Percentiles rank a stretch among this genome's conserved stretches.
Evolutionary conservation across 2,888 invertebrate genomes (phyloP).

Genomic region (Therioaphis trifolii): DNA sequence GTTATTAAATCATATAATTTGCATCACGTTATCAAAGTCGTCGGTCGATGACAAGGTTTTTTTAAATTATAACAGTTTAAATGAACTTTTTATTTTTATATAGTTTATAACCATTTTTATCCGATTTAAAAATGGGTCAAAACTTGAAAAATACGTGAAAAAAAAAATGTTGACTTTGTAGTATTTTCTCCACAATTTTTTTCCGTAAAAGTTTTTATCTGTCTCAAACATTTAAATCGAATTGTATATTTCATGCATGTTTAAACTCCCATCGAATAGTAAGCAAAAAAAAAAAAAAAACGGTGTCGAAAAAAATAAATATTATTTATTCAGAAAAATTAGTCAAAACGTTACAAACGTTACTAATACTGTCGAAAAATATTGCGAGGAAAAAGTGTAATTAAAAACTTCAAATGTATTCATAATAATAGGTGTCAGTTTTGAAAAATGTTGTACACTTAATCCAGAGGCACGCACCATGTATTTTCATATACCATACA

Average conservation of each 20-base stretch:
- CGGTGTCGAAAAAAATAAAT: not conserved
- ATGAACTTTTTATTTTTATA: slow-evolving; percentile 4
- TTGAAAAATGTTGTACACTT: too few species aligned
- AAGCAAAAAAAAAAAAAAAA: too few species aligned
- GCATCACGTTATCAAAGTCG: too few species aligned
- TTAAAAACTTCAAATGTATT: not conserved
- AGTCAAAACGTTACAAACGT: not conserved
- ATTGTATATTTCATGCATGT: not conserved
- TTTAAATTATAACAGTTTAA: too few species aligned
- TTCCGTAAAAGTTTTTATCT: not conserved
- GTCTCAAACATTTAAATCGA: slow-evolving; percentile 38
- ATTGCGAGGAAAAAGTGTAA: not conserved
- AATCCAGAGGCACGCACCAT: too few species aligned
- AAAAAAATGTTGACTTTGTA: slow-evolving; percentile 9
- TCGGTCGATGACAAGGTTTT: too few species aligned
- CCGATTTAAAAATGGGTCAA: slow-evolving; percentile 37
- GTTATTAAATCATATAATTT: too few species aligned
- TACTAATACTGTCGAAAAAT: too few species aligned
- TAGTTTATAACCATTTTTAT: slow-evolving; percentile 13
- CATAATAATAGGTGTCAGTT: too few species aligned
- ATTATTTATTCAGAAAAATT: slow-evolving; percentile 15
- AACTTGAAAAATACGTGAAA: not conserved
- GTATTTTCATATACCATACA: too few species aligned
- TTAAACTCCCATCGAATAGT: not conserved
- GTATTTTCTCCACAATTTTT: slow-evolving; percentile 5